Evolutionary conservation across 2,113 vertebrate species (phyloP), one percentile per base, ranked within the genome.

Genomic region (Panthera uncia): DNA sequence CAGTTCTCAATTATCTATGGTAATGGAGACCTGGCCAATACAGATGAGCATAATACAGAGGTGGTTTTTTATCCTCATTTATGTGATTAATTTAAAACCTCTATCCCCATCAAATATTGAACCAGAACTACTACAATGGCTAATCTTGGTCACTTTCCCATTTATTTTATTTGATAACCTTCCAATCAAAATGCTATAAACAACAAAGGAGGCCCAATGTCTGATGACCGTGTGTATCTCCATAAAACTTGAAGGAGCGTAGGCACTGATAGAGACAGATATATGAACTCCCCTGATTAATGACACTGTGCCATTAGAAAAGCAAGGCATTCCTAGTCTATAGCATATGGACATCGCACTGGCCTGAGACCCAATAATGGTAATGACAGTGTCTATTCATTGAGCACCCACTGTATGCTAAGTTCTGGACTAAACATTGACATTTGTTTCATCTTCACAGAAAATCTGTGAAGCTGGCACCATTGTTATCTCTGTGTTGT

Each of bases 1-100:
- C 91, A 80, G 88, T 69, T 89, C 63, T 96, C 94, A 76, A 65
- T 97, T 95, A 93, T 96, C 97, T 95, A 71, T 69, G 78, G 76
- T 92, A 90, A 96, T 87, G 78, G 68, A 63, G 78, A 92, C 66
- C 19, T 66, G 50, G 86, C 36, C 21, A 76, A 25, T 29, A 69
- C 0, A 10, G 84, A 66, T 7, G 69, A 90, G 29, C 16, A 14
- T 68, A 68, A 82, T 52, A 55, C 23, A 63, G 76, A 91, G 45
- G 9, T 19, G 14, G 38, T 83, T 38, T 36, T 74, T 52, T 74
- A 10, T 86, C 73, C 50, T 96, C 69, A 84, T 96, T 97, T 94
- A 88, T 25, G 36, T 38, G 71, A 94, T 78, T 97, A 66, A 61
- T 74, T 96, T 96, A 65, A 94, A 97, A 41, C 55, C 74, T 81